Evolutionary conservation across 2,797 vertebrate genomes (phyloP).

Genomic region (Cuniculus paca): DNA sequence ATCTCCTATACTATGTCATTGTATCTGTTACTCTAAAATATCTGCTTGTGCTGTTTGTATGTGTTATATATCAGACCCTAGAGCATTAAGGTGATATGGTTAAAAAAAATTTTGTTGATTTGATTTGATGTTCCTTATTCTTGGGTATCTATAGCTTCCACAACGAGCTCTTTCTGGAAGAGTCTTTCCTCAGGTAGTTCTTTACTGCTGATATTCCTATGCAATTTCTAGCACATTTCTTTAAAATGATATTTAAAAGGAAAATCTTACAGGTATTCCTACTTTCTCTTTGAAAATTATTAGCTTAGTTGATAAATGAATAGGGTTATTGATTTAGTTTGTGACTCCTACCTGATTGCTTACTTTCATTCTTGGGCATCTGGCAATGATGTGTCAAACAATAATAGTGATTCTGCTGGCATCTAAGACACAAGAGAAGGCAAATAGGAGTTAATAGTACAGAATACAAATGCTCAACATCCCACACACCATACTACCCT

Average conservation of each 20-base stretch:
- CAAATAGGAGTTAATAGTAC: not conserved
- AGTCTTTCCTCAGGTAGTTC: not conserved
- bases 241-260: not conserved
- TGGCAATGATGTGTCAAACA: not conserved
- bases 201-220: not conserved
- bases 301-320: not conserved
- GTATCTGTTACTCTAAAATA: not conserved
- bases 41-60: not conserved
- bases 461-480: not conserved
- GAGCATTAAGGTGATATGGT: not conserved
- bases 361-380: not conserved
- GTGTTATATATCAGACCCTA: not conserved
- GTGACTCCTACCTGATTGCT: not conserved
- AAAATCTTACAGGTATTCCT: not conserved
- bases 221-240: not conserved
- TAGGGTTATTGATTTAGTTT: not conserved
- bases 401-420: not conserved
- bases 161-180: not conserved
- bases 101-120: not conserved
- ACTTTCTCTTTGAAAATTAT: not conserved
- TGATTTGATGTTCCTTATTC: slow-evolving; percentile 5
- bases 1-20: not conserved
- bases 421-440: not conserved
- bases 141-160: not conserved
- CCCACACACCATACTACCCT: not conserved